These are phyloP conservation scores for Diadegma fenestrale DNA, from an alignment of 2,888 invertebrate genomes.

Conservation along the genomic window DNA sequence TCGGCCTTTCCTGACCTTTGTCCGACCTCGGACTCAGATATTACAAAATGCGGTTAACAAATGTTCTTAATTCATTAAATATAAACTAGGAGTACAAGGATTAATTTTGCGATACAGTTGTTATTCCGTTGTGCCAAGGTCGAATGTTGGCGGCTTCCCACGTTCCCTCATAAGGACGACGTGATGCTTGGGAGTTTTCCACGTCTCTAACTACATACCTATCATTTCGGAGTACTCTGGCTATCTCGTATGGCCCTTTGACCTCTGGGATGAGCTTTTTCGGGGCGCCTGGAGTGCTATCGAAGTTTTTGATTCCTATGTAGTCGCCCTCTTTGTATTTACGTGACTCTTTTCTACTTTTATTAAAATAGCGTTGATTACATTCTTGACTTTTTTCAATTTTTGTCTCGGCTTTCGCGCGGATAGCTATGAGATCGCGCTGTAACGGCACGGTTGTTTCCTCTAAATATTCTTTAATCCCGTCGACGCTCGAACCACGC, in stretches of 20 bases:
- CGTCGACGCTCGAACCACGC: constrained; percentile 12
- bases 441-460: constrained; percentile 19
- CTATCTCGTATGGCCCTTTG: constrained; percentile 69
- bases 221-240: constrained; percentile 66
- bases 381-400: constrained; percentile 71
- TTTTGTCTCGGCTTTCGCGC: constrained; percentile 21
- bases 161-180: constrained; percentile 25
- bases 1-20: constrained; percentile 49
- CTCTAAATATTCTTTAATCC: constrained; percentile 32
- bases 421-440: constrained; percentile 40
- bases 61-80: not conserved
- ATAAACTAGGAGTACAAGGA: not conserved
- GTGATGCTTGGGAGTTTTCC: constrained; percentile 14
- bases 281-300: constrained; percentile 64
- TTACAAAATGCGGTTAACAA: constrained; percentile 1
- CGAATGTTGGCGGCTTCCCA: constrained; percentile 32
- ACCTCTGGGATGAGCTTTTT: constrained; percentile 70
- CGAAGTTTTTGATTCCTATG: constrained; percentile 67
- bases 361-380: constrained; percentile 73
- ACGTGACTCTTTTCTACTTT: constrained; percentile 70
- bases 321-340: constrained; percentile 67
- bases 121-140: constrained; percentile 18
- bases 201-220: constrained; percentile 67
- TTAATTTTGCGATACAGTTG: not conserved
- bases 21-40: constrained; percentile 39